A percentile compares a stretch with the other conserved stretches of the same genome.
phyloP scores from a whole-genome alignment of 2,113 vertebrate genomes.

The Pseudolaguvia tuberculata region DNA sequence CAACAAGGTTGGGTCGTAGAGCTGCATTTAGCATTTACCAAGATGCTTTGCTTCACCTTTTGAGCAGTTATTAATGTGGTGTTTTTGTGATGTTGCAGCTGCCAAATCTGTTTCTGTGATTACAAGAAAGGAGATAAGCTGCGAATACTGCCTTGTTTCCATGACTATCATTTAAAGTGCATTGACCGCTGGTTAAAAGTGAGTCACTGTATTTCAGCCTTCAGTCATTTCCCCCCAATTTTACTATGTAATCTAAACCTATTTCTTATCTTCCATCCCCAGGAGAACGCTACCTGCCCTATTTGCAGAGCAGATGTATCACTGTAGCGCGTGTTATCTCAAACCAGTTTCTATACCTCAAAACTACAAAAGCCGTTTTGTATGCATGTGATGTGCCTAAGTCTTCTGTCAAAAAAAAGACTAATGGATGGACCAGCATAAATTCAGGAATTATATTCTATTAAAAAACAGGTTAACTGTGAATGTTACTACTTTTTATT shows the following conservation, averaged over 20 bases:
- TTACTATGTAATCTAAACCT: neutral
- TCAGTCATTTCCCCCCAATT: neutral
- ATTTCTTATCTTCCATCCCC: slow-evolving; percentile 1
- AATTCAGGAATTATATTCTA: neutral
- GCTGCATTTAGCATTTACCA: no score
- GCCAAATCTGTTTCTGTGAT: slow-evolving; percentile 72
- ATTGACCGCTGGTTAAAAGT: slow-evolving; percentile 76
- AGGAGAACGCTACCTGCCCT: slow-evolving; percentile 71
- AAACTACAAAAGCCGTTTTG: neutral
- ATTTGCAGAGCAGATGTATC: slow-evolving; percentile 68
- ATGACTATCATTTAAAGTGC: slow-evolving; percentile 72
- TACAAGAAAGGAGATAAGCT: slow-evolving; percentile 65
- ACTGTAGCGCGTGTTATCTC: slow-evolving; percentile 18
- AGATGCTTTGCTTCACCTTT: neutral
- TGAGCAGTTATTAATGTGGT: neutral
- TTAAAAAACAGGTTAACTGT: neutral
- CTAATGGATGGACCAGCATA: neutral
- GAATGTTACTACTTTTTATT: neutral
- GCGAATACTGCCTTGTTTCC: slow-evolving; percentile 71
- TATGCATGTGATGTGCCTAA: neutral
- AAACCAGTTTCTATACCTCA: slow-evolving; percentile 42
- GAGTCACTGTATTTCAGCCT: slow-evolving; percentile 1
- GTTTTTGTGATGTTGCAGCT: slow-evolving; percentile 53
- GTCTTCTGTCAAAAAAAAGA: neutral
- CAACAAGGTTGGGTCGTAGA: no score